Conservation (phyloP, 2,888 invertebrate species). For the Steinernema carpocapsae region DNA sequence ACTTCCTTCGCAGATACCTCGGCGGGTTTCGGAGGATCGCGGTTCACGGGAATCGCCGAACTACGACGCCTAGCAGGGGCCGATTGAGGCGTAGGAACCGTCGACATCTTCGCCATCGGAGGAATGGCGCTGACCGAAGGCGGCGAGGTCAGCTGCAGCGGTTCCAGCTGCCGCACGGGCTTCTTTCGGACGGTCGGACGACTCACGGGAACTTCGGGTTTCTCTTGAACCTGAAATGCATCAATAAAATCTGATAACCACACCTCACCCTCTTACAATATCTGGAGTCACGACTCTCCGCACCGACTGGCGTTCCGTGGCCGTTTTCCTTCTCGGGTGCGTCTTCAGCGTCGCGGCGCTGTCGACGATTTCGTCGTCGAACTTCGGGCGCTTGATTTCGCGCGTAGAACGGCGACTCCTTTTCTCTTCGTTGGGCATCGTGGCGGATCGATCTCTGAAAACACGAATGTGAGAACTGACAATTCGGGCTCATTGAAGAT, state of each 20-base stretch:
- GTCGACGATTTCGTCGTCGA: constrained; percentile 95
- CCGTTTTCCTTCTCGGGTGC: constrained; percentile 16
- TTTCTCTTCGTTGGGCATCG: constrained; percentile 35
- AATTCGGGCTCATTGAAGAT: no score
- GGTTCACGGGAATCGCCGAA: not conserved
- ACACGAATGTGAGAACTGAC: not conserved
- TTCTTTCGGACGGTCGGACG: not conserved
- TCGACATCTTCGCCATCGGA: constrained; percentile 23
- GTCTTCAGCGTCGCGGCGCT: constrained; percentile 71
- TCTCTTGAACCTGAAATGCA: not conserved
- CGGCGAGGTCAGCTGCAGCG: constrained; percentile 3
- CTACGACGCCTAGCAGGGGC: not conserved
- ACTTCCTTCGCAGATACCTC: constrained; percentile 42
- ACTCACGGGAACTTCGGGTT: not conserved
- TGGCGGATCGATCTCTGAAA: constrained; percentile 22
- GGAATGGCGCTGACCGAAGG: constrained; percentile 21
- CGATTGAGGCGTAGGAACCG: constrained; percentile 10
- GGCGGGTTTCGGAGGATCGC: constrained; percentile 21
- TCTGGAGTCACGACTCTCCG: constrained; percentile 11
- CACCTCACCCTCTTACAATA: not conserved
- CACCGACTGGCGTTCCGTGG: constrained; percentile 30
- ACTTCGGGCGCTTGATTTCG: constrained; percentile 90
- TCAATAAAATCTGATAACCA: not conserved
- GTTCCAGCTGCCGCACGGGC: constrained; percentile 24
- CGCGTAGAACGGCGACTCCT: constrained; percentile 79